Evolutionary conservation across 2,888 invertebrate species (phyloP).

Genomic region (Leptinotarsa haldemani): DNA sequence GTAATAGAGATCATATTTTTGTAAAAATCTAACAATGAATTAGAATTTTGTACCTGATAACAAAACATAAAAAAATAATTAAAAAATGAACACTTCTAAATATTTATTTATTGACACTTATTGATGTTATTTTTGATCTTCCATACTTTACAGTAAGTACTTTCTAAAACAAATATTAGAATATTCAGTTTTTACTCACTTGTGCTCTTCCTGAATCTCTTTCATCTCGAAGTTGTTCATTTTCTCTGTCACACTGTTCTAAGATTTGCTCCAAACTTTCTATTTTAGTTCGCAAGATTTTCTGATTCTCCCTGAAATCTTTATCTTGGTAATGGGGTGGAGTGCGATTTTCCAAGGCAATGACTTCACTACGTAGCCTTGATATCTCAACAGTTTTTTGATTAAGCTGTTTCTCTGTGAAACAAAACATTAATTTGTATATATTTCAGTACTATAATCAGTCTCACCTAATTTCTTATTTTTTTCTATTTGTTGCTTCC

Average conservation of each 20-base stretch:
- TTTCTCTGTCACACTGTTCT: slow-evolving; percentile 66
- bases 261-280: slow-evolving; percentile 69
- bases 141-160: no score
- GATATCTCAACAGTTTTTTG: slow-evolving; percentile 63
- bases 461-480: slow-evolving; percentile 69
- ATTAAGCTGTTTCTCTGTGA: slow-evolving; percentile 60
- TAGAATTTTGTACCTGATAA: no score
- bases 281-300: slow-evolving; percentile 66
- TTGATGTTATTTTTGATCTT: no score
- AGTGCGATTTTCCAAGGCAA: slow-evolving; percentile 55
- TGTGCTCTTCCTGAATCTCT: slow-evolving; percentile 67
- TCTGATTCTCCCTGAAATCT: slow-evolving; percentile 54
- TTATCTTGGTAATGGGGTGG: slow-evolving; percentile 59
- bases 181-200: slow-evolving; percentile 44
- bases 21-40: no score
- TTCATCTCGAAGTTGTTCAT: slow-evolving; percentile 69
- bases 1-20: no score
- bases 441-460: no score
- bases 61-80: no score
- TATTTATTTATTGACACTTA: no score
- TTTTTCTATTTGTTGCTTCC: slow-evolving; percentile 68
- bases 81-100: no score
- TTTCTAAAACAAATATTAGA: background rate
- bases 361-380: slow-evolving; percentile 59
- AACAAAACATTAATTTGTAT: slow-evolving; percentile 7